These are phyloP conservation scores for Python bivittatus DNA, from an alignment of 2,113 vertebrate species.

Conservation along the genomic window DNA sequence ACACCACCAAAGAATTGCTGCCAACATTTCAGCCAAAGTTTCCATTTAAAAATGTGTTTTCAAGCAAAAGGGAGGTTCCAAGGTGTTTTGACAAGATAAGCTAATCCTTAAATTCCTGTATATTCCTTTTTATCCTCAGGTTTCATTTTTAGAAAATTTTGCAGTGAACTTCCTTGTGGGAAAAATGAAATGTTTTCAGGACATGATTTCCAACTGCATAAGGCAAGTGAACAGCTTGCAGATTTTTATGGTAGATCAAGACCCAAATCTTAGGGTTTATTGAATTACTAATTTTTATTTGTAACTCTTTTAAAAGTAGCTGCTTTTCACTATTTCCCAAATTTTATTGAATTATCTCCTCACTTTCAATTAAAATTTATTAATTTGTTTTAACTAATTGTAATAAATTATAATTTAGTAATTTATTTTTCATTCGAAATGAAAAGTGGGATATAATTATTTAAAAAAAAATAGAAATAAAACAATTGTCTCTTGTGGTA, in stretches of 20 bases:
- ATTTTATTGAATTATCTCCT: background rate
- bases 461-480: background rate
- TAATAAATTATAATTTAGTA: background rate
- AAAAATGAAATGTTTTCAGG: background rate
- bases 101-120: background rate
- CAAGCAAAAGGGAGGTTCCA: accelerated
- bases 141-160: background rate
- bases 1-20: slow-evolving; percentile 6
- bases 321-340: background rate
- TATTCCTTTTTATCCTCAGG: background rate
- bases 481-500: background rate
- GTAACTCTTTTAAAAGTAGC: background rate
- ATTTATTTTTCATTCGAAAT: background rate
- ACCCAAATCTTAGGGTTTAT: background rate
- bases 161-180: background rate
- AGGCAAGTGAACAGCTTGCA: background rate
- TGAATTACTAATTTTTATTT: background rate
- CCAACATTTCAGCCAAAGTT: slow-evolving; percentile 21
- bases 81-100: background rate
- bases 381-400: background rate
- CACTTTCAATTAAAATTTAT: background rate
- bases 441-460: background rate
- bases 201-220: background rate
- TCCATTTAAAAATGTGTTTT: background rate
- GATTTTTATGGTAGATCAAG: background rate